Evolutionary conservation across 2,113 vertebrate species (phyloP).

Genomic region (Heterochromis multidens): DNA sequence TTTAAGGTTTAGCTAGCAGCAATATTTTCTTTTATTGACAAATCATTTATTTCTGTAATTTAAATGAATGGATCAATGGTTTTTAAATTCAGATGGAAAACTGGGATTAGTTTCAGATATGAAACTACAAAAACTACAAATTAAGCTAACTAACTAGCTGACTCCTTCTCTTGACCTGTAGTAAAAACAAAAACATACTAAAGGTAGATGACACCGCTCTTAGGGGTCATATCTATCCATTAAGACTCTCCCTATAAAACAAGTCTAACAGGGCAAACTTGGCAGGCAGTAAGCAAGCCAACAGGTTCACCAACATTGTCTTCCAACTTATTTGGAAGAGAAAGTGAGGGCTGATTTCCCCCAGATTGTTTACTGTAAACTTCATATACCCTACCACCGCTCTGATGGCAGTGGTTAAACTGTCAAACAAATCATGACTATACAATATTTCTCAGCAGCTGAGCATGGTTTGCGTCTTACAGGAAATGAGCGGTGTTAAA

Average conservation of each 20-base stretch:
- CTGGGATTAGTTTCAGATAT: not conserved
- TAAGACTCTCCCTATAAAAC: not conserved
- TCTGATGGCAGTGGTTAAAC: not conserved
- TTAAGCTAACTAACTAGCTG: not conserved
- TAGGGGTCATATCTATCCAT: not conserved
- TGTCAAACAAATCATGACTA: not conserved
- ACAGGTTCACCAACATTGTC: not conserved
- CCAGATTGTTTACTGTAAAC: not conserved
- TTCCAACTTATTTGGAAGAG: not conserved
- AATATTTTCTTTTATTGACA: not conserved
- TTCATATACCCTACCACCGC: not conserved
- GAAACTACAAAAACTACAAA: not conserved
- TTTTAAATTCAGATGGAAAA: not conserved
- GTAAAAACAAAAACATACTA: not conserved
- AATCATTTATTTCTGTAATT: not conserved
- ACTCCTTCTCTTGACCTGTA: not conserved
- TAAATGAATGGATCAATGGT: not conserved
- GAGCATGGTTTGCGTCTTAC: not conserved
- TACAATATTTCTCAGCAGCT: not conserved
- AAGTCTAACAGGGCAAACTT: not conserved
- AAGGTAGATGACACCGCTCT: not conserved
- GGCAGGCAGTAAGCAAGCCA: not conserved
- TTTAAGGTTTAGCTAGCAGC: not conserved
- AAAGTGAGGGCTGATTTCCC: accelerated
- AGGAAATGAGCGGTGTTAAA: not conserved